These are phyloP conservation scores for Heterotis niloticus DNA, from an alignment of 2,113 vertebrate species.

Conservation along the genomic window DNA sequence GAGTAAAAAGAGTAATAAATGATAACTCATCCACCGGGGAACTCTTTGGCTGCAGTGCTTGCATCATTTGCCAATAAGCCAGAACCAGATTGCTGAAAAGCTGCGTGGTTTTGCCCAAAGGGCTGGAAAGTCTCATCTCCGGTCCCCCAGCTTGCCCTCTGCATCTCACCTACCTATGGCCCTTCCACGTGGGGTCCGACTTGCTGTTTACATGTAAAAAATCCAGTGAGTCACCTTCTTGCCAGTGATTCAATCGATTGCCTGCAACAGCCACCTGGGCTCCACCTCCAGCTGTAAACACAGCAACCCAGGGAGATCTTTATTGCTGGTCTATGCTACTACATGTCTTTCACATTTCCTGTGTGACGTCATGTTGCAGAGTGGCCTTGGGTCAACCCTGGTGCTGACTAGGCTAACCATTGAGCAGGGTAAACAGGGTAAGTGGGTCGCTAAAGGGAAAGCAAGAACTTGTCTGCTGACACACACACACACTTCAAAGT, in stretches of 20 bases:
- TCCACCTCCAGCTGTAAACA: neutral
- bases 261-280: neutral
- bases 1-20: too few species aligned
- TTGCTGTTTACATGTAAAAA: neutral
- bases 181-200: too few species aligned
- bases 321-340: neutral
- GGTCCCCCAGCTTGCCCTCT: neutral
- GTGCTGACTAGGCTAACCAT: neutral
- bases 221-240: neutral
- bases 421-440: neutral
- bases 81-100: too few species aligned
- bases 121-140: neutral
- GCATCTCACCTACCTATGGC: too few species aligned
- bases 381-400: neutral
- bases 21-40: too few species aligned
- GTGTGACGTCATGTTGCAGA: neutral
- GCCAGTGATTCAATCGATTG: neutral
- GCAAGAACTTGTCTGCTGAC: neutral
- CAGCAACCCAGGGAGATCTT: neutral
- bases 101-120: too few species aligned
- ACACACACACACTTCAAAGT: neutral
- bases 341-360: conserved; percentile 14
- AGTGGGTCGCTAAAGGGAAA: neutral
- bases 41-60: too few species aligned
- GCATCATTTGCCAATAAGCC: too few species aligned